Percentiles rank a stretch among this genome's conserved stretches.
Evolutionary conservation across 2,888 invertebrate species (phyloP).

Genomic region (Drosophila pseudotalamancana): DNA sequence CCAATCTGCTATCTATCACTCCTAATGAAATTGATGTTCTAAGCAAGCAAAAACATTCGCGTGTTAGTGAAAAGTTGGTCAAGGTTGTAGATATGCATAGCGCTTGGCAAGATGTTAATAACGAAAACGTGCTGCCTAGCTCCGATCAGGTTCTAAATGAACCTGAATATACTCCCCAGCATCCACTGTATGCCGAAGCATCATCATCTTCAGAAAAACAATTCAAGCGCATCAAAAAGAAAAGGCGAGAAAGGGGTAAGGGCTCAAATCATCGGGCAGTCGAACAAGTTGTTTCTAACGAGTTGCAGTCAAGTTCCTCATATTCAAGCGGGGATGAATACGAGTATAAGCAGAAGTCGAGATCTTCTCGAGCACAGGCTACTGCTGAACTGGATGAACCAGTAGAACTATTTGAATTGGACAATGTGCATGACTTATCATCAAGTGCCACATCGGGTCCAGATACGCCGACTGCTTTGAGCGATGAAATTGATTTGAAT

Average conservation of each 20-base stretch:
- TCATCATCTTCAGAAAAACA: slow-evolving; percentile 39
- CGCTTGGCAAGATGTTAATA: slow-evolving; percentile 81
- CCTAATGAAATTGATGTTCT: neutral
- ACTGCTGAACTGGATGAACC: neutral
- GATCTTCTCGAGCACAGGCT: neutral
- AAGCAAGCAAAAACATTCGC: slow-evolving; percentile 14
- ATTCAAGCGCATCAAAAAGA: slow-evolving; percentile 68
- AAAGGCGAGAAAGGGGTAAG: slow-evolving; percentile 30
- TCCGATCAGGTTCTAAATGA: slow-evolving; percentile 24
- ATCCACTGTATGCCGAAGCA: neutral
- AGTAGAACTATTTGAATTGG: neutral
- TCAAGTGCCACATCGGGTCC: slow-evolving; percentile 96
- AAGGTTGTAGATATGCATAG: slow-evolving; percentile 82
- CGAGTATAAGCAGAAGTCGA: neutral
- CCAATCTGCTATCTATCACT: too few species aligned
- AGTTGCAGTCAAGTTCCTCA: slow-evolving; percentile 75
- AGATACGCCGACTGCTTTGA: slow-evolving; percentile 90
- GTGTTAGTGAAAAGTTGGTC: slow-evolving; percentile 57
- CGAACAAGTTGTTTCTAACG: slow-evolving; percentile 29
- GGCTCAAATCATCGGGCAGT: neutral
- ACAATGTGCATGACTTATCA: slow-evolving; percentile 85
- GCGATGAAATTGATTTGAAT: slow-evolving; percentile 87
- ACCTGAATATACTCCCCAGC: slow-evolving; percentile 7
- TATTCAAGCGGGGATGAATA: slow-evolving; percentile 84
- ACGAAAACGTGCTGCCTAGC: slow-evolving; percentile 43